Percentiles rank a stretch among this genome's conserved stretches.
phyloP scores from a whole-genome alignment of 1,140 invertebrate species.

The Stratiolaelaps scimitus region DNA sequence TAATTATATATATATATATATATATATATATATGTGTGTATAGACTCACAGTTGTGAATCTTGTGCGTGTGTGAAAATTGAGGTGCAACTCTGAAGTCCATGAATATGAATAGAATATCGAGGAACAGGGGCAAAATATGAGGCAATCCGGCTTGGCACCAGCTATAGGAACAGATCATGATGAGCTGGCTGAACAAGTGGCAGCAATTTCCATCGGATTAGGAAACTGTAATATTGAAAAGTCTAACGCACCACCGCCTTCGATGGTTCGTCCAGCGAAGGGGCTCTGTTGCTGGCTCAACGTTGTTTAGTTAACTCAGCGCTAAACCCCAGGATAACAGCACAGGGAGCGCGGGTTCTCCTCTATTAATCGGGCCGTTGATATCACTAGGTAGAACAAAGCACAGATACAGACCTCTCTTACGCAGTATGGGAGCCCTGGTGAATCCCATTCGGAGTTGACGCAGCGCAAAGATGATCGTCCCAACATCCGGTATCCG shows the following conservation, averaged over 20 bases:
- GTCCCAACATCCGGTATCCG: slow-evolving; percentile 6
- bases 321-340: not conserved
- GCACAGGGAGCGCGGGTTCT: not conserved
- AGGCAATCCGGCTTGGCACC: too few species aligned
- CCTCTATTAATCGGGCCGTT: not conserved
- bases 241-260: not conserved
- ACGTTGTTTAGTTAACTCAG: not conserved
- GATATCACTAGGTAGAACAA: not conserved
- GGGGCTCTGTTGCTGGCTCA: not conserved
- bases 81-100: too few species aligned
- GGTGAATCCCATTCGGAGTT: slow-evolving; percentile 25
- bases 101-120: too few species aligned
- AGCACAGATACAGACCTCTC: not conserved
- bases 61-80: too few species aligned
- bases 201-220: too few species aligned
- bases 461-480: not conserved
- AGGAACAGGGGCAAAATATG: too few species aligned
- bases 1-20: too few species aligned
- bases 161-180: too few species aligned
- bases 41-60: too few species aligned
- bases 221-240: too few species aligned
- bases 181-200: too few species aligned
- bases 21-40: too few species aligned
- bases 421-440: slow-evolving; percentile 5
- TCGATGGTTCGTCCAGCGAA: not conserved